Evolutionary conservation across 2,113 vertebrate species (phyloP).

Genomic region (Cichladusa arquata): DNA sequence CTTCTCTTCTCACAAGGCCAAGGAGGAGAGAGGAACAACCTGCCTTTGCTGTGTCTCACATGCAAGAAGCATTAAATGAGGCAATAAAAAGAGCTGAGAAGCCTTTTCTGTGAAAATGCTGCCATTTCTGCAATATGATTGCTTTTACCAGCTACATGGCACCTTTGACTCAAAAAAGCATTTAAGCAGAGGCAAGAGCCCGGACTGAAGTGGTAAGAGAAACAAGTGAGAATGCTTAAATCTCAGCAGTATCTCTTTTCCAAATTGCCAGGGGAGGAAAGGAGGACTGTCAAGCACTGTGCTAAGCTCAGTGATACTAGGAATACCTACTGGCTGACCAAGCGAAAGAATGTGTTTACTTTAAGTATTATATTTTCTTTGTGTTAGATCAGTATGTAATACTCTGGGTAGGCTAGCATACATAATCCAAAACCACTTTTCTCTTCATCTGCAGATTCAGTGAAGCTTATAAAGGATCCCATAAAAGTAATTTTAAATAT

Average conservation of each 20-base stretch:
- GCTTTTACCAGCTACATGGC: neutral
- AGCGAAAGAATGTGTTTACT: neutral
- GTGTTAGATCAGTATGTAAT: neutral
- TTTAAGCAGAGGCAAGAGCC: neutral
- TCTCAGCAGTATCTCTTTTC: neutral
- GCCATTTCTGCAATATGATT: neutral
- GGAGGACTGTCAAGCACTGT: neutral
- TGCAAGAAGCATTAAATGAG: neutral
- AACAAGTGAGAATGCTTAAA: neutral
- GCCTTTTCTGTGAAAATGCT: neutral
- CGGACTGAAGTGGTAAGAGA: neutral
- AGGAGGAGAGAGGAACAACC: neutral
- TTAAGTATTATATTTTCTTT: neutral
- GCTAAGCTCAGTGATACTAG: neutral
- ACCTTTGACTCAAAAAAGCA: neutral
- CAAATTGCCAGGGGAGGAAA: neutral
- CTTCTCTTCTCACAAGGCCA: neutral
- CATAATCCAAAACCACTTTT: slow-evolving; percentile 1
- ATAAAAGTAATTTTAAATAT: slow-evolving; percentile 41
- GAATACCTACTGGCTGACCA: neutral
- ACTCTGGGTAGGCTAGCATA: neutral
- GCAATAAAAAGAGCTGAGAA: neutral
- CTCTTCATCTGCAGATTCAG: slow-evolving; percentile 1
- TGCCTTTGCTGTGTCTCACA: neutral
- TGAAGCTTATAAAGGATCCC: slow-evolving; percentile 33